phyloP scores from a whole-genome alignment of 2,113 vertebrate genomes.

The Potamarius usumacintae region DNA sequence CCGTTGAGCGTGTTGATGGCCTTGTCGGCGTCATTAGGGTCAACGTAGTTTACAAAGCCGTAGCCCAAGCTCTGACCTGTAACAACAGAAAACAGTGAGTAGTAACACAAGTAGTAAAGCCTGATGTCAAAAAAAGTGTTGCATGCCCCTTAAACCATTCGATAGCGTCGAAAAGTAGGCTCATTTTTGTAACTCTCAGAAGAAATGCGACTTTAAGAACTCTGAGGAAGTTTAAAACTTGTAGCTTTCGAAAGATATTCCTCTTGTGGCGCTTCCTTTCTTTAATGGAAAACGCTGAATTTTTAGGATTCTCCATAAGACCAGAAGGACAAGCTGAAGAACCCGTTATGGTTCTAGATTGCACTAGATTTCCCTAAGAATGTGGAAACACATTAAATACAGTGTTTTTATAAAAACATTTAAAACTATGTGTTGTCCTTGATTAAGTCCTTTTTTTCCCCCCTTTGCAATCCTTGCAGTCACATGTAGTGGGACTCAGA shows the following conservation, averaged over 20 bases:
- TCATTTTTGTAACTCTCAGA: not conserved
- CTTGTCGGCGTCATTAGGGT: conserved; percentile 93
- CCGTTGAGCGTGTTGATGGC: conserved; percentile 96
- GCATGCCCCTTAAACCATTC: not conserved
- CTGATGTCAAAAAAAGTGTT: not conserved
- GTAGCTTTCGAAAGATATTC: not conserved
- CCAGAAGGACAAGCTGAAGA: not conserved
- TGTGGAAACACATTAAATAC: not conserved
- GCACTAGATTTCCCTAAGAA: not conserved
- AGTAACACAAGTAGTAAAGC: not conserved
- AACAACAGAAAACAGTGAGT: conserved; percentile 31
- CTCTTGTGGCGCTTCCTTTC: not conserved
- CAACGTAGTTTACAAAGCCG: conserved; percentile 94
- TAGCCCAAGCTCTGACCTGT: conserved; percentile 95
- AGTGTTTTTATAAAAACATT: not conserved
- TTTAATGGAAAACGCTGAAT: not conserved
- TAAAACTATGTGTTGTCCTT: not conserved
- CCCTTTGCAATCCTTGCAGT: not conserved
- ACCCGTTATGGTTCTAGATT: not conserved
- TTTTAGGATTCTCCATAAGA: not conserved
- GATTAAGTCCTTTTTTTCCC: not conserved
- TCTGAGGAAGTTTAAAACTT: not conserved
- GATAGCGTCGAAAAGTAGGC: not conserved
- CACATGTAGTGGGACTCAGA: not conserved
- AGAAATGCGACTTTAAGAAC: not conserved